A percentile compares a stretch with the other conserved stretches of the same genome.
Conservation (phyloP, 2,113 vertebrate genomes). For the Lepus americanus region DNA sequence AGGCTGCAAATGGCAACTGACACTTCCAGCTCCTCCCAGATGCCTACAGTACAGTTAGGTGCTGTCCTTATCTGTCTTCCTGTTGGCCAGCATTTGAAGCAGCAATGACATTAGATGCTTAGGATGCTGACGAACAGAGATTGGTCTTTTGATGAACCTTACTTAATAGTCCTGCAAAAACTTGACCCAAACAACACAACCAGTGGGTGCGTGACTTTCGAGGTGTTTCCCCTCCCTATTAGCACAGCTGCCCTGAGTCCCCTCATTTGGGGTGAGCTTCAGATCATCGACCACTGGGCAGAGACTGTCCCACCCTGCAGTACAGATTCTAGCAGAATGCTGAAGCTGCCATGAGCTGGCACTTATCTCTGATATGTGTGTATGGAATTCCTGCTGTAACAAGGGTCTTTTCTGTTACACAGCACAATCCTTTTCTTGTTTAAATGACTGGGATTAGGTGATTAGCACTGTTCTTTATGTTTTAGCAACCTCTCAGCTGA, state of each 20-base stretch:
- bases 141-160: background rate
- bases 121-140: constrained; percentile 31
- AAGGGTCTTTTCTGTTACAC: background rate
- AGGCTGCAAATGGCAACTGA: background rate
- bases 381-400: background rate
- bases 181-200: background rate
- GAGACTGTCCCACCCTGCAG: background rate
- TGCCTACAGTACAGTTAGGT: background rate
- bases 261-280: background rate
- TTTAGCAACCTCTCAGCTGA: background rate
- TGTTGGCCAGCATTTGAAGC: background rate
- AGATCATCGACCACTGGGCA: background rate
- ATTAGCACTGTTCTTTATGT: constrained; percentile 10
- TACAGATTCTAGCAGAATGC: background rate
- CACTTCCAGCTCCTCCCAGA: background rate
- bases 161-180: constrained; percentile 36
- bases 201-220: background rate
- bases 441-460: background rate
- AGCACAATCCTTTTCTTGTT: constrained; percentile 8
- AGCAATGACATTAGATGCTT: background rate
- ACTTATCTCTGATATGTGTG: background rate
- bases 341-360: background rate
- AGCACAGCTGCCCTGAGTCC: background rate
- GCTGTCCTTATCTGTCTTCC: background rate
- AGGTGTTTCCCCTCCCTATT: background rate